Base-by-base conservation (phyloP, 2,797 vertebrate species). In the Luscinia luscinia region DNA sequence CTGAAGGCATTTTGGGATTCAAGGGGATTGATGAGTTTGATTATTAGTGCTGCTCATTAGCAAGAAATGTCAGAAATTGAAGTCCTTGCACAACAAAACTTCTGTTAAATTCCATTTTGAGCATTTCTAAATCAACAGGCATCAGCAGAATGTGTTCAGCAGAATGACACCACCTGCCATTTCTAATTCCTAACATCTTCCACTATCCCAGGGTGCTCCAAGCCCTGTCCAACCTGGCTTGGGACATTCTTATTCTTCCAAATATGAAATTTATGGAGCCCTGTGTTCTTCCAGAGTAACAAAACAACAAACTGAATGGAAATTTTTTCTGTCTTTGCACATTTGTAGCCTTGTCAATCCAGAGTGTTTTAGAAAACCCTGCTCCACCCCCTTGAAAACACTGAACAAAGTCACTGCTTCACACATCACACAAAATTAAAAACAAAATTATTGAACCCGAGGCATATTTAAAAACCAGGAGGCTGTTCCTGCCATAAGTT, bases 91-190 rank as follows among this genome's bases (percentile, higher is more conserved):
- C 36, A 48, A 32, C 20, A 40, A 73, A 87, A 27, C 5, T 84
- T 59, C 45, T 43, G 19, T 64, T 76, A 61, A 90, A 63, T 69
- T 80, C 55, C 61, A 57, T 82, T 81, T 43, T 57, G 41, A 92
- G 54, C 30, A 40, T 30, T 68, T 75, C 32, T 34, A 17, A 84
- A 91, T 38, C 64, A 84, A 89, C 46, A 86, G 89, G 21, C 59
- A 85, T 32, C 52, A 26, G 48, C 64, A 77, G 70, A 61, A 52
- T 61, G 55, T 38, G 21, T 45, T 86, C n/a, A 77, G 36, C 61
- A 81, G 66, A 74, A 81, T 74, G 30, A 69, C 80, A 92, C 63
- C 91, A 86, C 41, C 83, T 92, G 72, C 72, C 63, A 16, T 68
- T 86, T 70, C 62, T 74, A n/a, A 14, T 54, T 62, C 12, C 30